These are phyloP conservation scores for Arge pagana DNA, from an alignment of 2,888 invertebrate genomes.

Conservation along the genomic window DNA sequence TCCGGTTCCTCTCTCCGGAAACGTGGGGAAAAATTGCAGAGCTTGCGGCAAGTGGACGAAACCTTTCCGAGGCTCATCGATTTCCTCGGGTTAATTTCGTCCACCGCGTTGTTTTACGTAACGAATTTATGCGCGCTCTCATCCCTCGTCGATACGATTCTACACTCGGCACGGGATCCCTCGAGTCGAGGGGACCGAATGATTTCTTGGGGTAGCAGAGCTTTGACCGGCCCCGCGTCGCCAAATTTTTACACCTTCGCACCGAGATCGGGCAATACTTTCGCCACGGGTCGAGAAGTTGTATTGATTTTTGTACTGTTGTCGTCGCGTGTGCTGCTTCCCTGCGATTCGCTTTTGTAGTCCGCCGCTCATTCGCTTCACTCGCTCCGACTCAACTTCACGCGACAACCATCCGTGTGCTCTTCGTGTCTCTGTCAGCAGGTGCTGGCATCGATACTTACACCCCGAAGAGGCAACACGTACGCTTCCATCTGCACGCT, in stretches of 20 bases:
- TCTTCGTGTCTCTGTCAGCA: not conserved
- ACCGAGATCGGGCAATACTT: conserved; percentile 26
- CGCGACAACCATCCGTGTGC: not conserved
- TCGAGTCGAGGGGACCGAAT: not conserved
- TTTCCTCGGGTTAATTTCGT: conserved; percentile 25
- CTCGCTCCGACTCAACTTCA: conserved; percentile 12
- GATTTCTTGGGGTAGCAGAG: no score
- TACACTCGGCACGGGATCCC: not conserved
- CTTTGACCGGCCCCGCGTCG: conserved; percentile 2
- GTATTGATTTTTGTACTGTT: conserved; percentile 39
- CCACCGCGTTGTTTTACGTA: conserved; percentile 14
- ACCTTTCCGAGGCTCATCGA: conserved; percentile 14
- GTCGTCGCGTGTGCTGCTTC: conserved; percentile 31
- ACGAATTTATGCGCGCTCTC: conserved; percentile 20
- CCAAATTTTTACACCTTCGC: conserved; percentile 12
- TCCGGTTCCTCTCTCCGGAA: no score
- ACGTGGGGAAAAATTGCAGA: no score
- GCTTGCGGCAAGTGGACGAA: no score
- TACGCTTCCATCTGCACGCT: not conserved
- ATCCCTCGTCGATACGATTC: not conserved
- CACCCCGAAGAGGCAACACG: not conserved
- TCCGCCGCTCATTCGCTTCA: conserved; percentile 13
- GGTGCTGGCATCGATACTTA: conserved; percentile 5
- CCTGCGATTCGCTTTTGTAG: conserved; percentile 36
- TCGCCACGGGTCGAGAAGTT: conserved; percentile 16